Evolutionary conservation across 2,113 vertebrate species (phyloP).

Genomic region (Puffinus mauretanicus): DNA sequence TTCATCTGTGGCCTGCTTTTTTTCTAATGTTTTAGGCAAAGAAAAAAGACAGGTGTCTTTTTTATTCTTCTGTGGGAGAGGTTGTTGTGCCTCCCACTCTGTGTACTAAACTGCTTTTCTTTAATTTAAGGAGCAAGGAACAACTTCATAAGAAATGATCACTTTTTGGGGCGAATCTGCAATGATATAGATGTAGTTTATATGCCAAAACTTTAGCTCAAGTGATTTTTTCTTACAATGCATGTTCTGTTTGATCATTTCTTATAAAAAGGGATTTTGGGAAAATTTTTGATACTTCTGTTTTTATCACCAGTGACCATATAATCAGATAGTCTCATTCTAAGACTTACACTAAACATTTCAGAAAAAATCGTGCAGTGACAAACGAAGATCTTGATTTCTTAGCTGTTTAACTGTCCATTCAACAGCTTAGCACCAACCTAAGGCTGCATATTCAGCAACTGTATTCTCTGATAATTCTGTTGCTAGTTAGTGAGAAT

Average conservation of each 20-base stretch:
- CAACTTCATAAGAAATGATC: not conserved
- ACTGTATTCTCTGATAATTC: not conserved
- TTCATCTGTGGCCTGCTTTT: not conserved
- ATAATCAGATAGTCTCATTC: not conserved
- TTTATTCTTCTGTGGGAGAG: not conserved
- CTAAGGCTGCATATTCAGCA: not conserved
- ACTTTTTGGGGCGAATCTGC: not conserved
- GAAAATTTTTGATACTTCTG: not conserved
- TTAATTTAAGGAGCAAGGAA: not conserved
- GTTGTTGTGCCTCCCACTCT: not conserved
- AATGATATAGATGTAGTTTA: not conserved
- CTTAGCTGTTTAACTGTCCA: not conserved
- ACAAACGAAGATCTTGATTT: not conserved
- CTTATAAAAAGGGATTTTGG: not conserved
- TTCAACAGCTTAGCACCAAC: not conserved
- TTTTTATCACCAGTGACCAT: not conserved
- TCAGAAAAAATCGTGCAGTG: not conserved
- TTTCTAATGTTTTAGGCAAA: not conserved
- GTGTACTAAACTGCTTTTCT: not conserved
- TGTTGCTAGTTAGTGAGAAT: not conserved
- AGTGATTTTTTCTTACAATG: not conserved
- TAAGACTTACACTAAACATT: not conserved
- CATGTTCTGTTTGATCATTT: not conserved
- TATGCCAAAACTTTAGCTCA: not conserved
- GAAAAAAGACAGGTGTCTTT: not conserved